Conservation (phyloP, 2,888 invertebrate species). For the Volucella zonaria region DNA sequence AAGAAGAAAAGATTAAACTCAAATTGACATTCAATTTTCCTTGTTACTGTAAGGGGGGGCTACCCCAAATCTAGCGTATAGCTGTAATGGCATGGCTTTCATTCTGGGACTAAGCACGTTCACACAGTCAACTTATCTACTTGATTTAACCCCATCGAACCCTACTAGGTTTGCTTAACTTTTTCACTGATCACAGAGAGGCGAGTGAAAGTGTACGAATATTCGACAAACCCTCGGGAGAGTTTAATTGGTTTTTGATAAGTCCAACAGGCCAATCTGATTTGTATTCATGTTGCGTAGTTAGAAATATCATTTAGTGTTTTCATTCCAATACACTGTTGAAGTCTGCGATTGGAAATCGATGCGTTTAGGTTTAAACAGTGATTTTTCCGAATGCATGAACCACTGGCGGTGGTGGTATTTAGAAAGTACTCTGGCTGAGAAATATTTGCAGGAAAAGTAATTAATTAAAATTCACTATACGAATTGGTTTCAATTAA, state of each 20-base stretch:
- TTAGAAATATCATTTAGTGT: slow-evolving; percentile 37
- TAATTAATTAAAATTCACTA: slow-evolving; percentile 48
- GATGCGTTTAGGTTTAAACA: slow-evolving; percentile 1
- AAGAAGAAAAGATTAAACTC: slow-evolving; percentile 60
- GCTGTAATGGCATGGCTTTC: neutral
- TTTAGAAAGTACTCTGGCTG: slow-evolving; percentile 40
- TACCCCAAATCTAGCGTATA: neutral
- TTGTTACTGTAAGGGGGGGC: neutral
- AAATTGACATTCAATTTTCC: slow-evolving; percentile 34
- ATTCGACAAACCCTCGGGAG: slow-evolving; percentile 9
- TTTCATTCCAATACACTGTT: slow-evolving; percentile 6
- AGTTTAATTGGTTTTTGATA: slow-evolving; percentile 45
- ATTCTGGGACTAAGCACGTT: slow-evolving; percentile 31
- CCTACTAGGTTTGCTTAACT: neutral
- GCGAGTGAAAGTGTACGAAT: slow-evolving; percentile 46
- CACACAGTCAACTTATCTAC: slow-evolving; percentile 47
- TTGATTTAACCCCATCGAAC: slow-evolving; percentile 28
- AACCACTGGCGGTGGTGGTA: neutral
- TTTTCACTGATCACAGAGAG: slow-evolving; percentile 29
- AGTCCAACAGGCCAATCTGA: neutral
- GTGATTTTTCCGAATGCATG: slow-evolving; percentile 37
- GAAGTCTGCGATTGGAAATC: neutral
- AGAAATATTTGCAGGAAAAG: slow-evolving; percentile 37
- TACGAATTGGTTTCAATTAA: slow-evolving; percentile 2
- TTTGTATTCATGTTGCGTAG: slow-evolving; percentile 52